Evolutionary conservation across 2,888 invertebrate genomes (phyloP).

Genomic region (Drosophila pegasa): DNA sequence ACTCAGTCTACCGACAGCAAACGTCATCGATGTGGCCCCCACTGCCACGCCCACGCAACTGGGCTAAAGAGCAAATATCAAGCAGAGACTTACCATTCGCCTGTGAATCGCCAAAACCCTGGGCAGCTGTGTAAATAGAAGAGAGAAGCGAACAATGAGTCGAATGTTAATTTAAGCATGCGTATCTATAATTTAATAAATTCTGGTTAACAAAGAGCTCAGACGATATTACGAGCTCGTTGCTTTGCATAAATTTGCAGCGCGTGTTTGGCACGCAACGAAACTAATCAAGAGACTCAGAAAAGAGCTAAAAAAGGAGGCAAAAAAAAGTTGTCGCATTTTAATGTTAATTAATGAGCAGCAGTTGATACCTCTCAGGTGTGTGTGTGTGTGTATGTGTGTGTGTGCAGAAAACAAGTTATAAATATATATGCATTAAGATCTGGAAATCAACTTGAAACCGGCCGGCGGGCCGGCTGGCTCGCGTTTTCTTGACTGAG

Average conservation of each 20-base stretch:
- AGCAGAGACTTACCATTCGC: slow-evolving; percentile 43
- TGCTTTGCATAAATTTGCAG: slow-evolving; percentile 48
- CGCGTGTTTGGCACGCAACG: slow-evolving; percentile 59
- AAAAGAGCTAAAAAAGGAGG: slow-evolving; percentile 5
- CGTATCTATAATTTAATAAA: slow-evolving; percentile 40
- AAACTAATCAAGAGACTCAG: slow-evolving; percentile 41
- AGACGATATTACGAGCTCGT: slow-evolving; percentile 19
- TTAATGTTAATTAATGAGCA: slow-evolving; percentile 69
- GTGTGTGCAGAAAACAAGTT: slow-evolving; percentile 47
- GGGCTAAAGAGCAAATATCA: slow-evolving; percentile 15
- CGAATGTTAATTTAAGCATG: slow-evolving; percentile 32
- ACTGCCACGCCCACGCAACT: slow-evolving; percentile 19
- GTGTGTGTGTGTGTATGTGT: slow-evolving; percentile 9
- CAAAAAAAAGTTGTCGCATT: slow-evolving; percentile 54
- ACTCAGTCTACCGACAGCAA: slow-evolving; percentile 17
- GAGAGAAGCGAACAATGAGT: slow-evolving; percentile 19
- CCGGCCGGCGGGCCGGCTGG: slow-evolving; percentile 57
- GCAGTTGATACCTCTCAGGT: slow-evolving; percentile 13
- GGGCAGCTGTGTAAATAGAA: slow-evolving; percentile 41
- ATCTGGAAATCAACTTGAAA: slow-evolving; percentile 20
- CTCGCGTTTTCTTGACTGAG: slow-evolving; percentile 54
- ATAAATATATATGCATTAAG: slow-evolving; percentile 30
- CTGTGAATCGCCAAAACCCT: slow-evolving; percentile 22
- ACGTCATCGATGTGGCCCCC: slow-evolving; percentile 56
- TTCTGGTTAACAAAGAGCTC: slow-evolving; percentile 32